Base-by-base conservation (phyloP, 2,888 invertebrate genomes). In the Lobophora halterata region DNA sequence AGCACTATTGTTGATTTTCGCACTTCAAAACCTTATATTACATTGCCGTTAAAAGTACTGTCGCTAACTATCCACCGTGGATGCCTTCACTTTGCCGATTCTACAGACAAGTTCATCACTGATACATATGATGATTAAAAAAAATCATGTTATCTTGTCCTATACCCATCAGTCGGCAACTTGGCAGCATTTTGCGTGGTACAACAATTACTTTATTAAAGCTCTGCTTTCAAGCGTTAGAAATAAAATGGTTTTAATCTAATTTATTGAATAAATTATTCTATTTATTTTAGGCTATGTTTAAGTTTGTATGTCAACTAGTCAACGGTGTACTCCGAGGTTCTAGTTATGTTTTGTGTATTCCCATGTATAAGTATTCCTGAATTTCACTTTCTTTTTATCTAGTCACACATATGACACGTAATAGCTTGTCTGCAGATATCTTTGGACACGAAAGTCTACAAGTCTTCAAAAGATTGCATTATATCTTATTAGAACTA, bases 391-490 rank as follows among this genome's bases (percentile, higher is more conserved):
- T 73, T 70, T 58, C 58, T 72, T 65, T 60, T 58, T 69, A 65
- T 80, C 83, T 81, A 83, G 83, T 85, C 83, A 81, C 61, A 60
- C 55, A 59, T 56, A 62, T 65, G 70, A 74, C 66, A 68, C 58
- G 58, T 50, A 55, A 49, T 56, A 52, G 61, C 64, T 62, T 73
- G 67, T 71, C 65, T 55, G 48, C 46, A 49, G 48, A 56, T 58
- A 51, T 56, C 59, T 56, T 33, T 53, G 58, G 52, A 55, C 51
- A 52, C 57, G 58, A 52, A 63, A 55, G 35, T 52, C 44, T 32
- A 49, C 49, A 63, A 55, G 35, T 52, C 44, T 32, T 48, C 49
- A 32, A 49, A 40, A 21, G 18, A 25, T 23, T 29, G 39, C n/a
- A n/a, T n/a, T n/a, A n/a, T n/a, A n/a, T n/a, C n/a, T n/a, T n/a